Conservation (phyloP, 2,797 vertebrate genomes). For the Characodon lateralis region DNA sequence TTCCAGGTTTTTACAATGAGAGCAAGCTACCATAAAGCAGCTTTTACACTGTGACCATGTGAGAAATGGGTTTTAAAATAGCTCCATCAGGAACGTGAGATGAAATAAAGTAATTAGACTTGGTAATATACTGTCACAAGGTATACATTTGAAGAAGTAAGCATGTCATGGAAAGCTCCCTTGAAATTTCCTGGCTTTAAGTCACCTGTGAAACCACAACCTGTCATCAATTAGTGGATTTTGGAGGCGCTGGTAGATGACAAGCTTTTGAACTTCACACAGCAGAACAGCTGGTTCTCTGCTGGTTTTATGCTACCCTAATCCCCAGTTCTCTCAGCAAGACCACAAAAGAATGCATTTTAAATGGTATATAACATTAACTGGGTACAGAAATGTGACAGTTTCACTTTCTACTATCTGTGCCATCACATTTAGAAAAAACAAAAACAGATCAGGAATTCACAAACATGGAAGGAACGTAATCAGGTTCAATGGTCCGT, state of each 20-base stretch:
- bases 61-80: background rate
- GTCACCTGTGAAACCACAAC: constrained; percentile 12
- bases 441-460: background rate
- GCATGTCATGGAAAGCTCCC: background rate
- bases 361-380: background rate
- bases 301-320: constrained; percentile 16
- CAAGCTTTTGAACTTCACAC: constrained; percentile 17
- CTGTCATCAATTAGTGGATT: constrained; percentile 22
- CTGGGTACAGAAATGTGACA: background rate
- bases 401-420: background rate
- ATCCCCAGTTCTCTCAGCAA: constrained; percentile 2
- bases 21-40: background rate
- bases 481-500: background rate
- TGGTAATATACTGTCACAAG: constrained; percentile 9
- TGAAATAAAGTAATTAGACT: background rate
- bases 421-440: background rate
- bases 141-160: constrained; percentile 8
- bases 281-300: constrained; percentile 3
- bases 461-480: background rate
- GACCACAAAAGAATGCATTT: constrained; percentile 1
- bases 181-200: constrained; percentile 2
- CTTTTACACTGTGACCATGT: constrained; percentile 1
- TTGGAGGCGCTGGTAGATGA: constrained; percentile 1
- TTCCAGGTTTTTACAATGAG: background rate
- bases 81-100: background rate